A percentile compares a stretch with the other conserved stretches of the same genome.
Conservation (phyloP, 1,140 invertebrate species). For the Rhagoletis zephyria region DNA sequence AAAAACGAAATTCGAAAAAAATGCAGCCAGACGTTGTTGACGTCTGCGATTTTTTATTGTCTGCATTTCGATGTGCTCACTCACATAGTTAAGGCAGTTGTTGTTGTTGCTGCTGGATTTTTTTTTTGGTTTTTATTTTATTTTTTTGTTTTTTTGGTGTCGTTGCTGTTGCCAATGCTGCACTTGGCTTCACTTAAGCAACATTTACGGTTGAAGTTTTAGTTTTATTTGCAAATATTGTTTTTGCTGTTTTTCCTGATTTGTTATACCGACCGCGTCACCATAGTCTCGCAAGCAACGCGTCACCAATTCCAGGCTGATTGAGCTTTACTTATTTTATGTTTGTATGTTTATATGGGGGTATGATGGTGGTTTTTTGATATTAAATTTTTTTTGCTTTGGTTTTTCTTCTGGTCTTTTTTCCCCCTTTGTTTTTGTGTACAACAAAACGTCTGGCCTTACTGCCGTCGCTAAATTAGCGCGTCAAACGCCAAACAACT, state of each 20-base stretch:
- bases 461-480: too few relatives aligned
- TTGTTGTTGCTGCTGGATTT: neutral
- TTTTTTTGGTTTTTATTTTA: too few relatives aligned
- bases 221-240: conserved; percentile 1
- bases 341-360: too few relatives aligned
- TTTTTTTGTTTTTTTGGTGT: too few relatives aligned
- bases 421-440: neutral
- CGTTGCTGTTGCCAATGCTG: neutral
- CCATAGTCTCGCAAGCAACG: neutral
- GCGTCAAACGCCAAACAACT: too few relatives aligned
- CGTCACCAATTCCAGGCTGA: conserved; percentile 35
- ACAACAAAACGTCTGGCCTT: conserved; percentile 29
- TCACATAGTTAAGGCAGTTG: neutral
- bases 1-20: conserved; percentile 5
- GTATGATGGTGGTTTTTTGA: neutral
- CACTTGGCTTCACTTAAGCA: neutral
- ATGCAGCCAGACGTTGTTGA: conserved; percentile 56
- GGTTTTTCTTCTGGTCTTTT: neutral
- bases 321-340: neutral
- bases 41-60: conserved; percentile 55
- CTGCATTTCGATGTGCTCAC: conserved; percentile 5
- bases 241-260: conserved; percentile 22
- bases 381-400: neutral
- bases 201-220: neutral
- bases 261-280: neutral